phyloP scores from a whole-genome alignment of 2,113 vertebrate genomes.

The Parotia lawesii region DNA sequence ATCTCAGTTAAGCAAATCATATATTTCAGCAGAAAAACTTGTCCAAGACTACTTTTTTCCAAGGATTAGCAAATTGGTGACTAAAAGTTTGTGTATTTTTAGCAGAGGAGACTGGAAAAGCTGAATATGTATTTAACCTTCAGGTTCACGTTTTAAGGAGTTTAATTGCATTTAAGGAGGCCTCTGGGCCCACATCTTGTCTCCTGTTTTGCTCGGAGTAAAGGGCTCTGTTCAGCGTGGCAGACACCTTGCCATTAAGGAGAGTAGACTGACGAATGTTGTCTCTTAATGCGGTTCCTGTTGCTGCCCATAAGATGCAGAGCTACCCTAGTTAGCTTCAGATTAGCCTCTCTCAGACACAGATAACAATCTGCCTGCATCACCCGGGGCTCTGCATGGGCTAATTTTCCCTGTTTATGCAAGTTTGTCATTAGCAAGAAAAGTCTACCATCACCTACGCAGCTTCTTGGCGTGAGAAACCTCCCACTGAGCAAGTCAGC shows the following conservation, averaged over 20 bases:
- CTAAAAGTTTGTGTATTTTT: neutral
- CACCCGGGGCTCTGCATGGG: neutral
- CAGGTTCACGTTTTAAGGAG: neutral
- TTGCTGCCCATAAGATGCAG: neutral
- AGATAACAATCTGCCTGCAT: constrained; percentile 4
- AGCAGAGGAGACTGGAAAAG: neutral
- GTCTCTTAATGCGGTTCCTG: neutral
- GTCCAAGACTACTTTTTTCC: neutral
- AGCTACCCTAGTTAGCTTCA: neutral
- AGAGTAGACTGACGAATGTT: neutral
- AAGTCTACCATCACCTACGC: neutral
- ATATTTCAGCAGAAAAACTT: neutral
- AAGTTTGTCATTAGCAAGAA: neutral
- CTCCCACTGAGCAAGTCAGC: neutral
- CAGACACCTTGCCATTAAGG: neutral
- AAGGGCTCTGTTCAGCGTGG: neutral
- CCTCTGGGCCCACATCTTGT: neutral
- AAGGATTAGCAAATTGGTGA: neutral
- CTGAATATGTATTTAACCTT: neutral
- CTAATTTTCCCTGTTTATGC: neutral
- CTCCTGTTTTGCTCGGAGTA: neutral
- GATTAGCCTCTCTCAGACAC: neutral
- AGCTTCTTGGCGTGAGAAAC: neutral
- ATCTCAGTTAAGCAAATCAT: neutral
- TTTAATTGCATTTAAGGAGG: neutral